phyloP scores from a whole-genome alignment of 2,888 invertebrate genomes.

The Blastobasis adustella region DNA sequence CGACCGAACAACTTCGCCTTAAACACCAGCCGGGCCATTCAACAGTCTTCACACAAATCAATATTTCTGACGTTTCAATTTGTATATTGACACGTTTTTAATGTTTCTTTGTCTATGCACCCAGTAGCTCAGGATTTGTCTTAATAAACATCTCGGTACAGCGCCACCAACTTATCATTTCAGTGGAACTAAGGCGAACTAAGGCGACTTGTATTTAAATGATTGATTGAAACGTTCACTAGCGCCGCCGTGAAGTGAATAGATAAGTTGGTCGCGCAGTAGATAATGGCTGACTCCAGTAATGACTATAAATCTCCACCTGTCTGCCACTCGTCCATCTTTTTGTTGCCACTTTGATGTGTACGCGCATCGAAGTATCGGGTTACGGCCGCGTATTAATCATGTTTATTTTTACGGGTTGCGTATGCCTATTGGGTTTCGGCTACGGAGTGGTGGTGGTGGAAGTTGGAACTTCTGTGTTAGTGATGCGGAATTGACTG shows the following conservation, averaged over 20 bases:
- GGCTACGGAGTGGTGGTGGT: too few species aligned
- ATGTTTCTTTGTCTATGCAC: slow-evolving; percentile 62
- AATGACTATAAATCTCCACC: slow-evolving; percentile 61
- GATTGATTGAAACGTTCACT: too few species aligned
- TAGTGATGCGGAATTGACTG: too few species aligned
- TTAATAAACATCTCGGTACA: slow-evolving; percentile 49
- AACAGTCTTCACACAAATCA: slow-evolving; percentile 51
- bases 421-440: too few species aligned
- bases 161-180: too few species aligned
- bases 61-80: slow-evolving; percentile 67
- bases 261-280: too few species aligned
- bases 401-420: slow-evolving; percentile 18
- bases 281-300: slow-evolving; percentile 29
- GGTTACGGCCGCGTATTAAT: slow-evolving; percentile 52
- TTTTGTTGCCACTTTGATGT: slow-evolving; percentile 49
- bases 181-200: too few species aligned
- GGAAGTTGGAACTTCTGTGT: too few species aligned
- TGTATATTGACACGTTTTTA: slow-evolving; percentile 68
- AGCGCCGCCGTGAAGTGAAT: too few species aligned
- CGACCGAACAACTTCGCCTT: too few species aligned
- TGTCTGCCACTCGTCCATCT: slow-evolving; percentile 32
- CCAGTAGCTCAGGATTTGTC: slow-evolving; percentile 57
- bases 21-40: slow-evolving; percentile 17
- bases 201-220: too few species aligned
- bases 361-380: slow-evolving; percentile 43